Percentiles rank a stretch among this genome's conserved stretches.
phyloP scores from a whole-genome alignment of 2,113 vertebrate species.

The cat (Felis catus) region F.catus_Fca126_mat1.0 CM031426.1:55257001-55257500 shows the following conservation, averaged over 20 bases:
- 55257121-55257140: accelerated
- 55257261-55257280: not conserved
- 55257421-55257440: not conserved
- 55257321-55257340: accelerated
- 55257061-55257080: accelerated
- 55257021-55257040: accelerated
- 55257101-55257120: accelerated
- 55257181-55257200: not conserved
- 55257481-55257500: not conserved
- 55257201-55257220: not conserved
- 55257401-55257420: not conserved
- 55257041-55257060: accelerated
- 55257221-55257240: not conserved
- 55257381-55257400: accelerated
- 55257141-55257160: accelerated
- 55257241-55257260: not conserved
- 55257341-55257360: accelerated
- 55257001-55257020: not conserved
- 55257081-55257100: accelerated
- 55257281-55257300: accelerated
- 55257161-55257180: accelerated
- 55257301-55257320: accelerated
- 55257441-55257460: not conserved
- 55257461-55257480: not conserved
- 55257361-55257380: not conserved